A percentile compares a stretch with the other conserved stretches of the same genome.
Conservation (phyloP, 2,113 vertebrate genomes). For the Dendrocopos noguchii region DNA sequence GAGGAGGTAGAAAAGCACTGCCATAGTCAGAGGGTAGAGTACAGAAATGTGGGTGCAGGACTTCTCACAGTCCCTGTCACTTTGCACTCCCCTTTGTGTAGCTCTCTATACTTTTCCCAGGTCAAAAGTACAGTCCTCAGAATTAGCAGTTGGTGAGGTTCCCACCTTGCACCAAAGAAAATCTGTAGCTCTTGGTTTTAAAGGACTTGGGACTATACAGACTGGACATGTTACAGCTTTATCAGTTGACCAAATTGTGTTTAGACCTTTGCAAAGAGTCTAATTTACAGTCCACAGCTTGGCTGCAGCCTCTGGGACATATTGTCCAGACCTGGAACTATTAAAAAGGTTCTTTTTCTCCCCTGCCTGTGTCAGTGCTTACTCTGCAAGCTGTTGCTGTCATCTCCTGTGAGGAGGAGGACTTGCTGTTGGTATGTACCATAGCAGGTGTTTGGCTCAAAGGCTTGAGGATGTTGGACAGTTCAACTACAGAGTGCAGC, state of each 20-base stretch:
- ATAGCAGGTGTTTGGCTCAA: not conserved
- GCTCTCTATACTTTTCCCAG: not conserved
- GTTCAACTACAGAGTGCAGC: not conserved
- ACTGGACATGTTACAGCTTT: not conserved
- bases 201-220: not conserved
- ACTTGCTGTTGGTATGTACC: not conserved
- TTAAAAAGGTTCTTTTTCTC: not conserved
- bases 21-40: not conserved
- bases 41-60: not conserved
- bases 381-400: not conserved
- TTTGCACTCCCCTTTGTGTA: not conserved
- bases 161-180: not conserved
- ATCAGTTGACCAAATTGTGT: not conserved
- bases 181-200: not conserved
- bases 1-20: not conserved
- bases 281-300: not conserved
- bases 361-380: not conserved
- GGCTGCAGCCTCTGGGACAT: not conserved
- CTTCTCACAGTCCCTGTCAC: not conserved
- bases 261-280: not conserved
- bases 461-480: not conserved
- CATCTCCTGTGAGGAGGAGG: not conserved
- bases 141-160: not conserved
- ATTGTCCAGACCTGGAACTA: not conserved
- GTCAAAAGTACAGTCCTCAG: not conserved